Evolutionary conservation across 2,113 vertebrate species (phyloP).

Genomic region (Nesoenas mayeri): DNA sequence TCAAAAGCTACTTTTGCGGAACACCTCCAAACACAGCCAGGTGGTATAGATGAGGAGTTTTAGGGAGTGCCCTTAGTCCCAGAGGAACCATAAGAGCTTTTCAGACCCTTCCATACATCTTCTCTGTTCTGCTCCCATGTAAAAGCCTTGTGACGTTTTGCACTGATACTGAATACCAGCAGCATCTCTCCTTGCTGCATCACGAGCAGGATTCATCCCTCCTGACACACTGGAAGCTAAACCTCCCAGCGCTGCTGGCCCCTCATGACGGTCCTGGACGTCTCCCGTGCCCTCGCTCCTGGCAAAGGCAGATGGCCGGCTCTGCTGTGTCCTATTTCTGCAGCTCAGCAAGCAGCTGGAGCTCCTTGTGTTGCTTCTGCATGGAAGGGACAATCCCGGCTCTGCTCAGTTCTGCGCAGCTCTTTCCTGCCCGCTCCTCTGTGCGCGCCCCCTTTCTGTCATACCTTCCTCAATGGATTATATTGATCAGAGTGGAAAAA

Average conservation of each 20-base stretch:
- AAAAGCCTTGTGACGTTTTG: not conserved
- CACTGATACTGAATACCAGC: not conserved
- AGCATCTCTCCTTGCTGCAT: not conserved
- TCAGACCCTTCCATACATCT: not conserved
- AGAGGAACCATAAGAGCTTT: not conserved
- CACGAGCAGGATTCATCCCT: not conserved
- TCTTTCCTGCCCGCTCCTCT: not conserved
- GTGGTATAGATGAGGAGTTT: accelerated
- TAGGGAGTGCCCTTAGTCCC: not conserved
- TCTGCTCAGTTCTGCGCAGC: not conserved
- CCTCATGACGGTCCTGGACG: accelerated
- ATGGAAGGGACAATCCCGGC: not conserved
- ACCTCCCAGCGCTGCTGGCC: not conserved
- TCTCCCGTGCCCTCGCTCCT: not conserved
- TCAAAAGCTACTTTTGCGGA: not conserved
- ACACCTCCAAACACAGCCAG: not conserved
- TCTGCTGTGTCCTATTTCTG: not conserved
- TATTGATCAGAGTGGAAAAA: not conserved
- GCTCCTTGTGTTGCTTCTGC: not conserved
- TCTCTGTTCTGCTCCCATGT: not conserved
- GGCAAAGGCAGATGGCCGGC: not conserved
- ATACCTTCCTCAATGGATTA: not conserved
- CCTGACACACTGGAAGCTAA: not conserved
- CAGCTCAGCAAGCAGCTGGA: not conserved
- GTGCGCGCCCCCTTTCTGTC: accelerated